Base-by-base conservation (phyloP, 2,888 invertebrate genomes). In the Limnephilus rhombicus region DNA sequence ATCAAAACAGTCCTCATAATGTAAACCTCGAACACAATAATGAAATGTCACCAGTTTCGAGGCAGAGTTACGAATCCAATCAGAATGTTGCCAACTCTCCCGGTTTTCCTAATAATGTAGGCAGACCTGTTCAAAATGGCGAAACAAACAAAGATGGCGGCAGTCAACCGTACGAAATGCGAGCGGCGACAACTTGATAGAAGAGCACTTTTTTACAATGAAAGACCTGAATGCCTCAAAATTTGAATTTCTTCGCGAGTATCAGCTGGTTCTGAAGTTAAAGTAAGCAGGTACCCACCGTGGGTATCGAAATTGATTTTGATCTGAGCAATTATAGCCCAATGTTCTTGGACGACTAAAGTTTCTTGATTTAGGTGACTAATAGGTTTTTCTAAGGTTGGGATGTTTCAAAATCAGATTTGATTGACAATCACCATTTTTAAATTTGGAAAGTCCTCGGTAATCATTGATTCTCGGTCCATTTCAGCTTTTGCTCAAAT, bases 121-220 rank as follows among this genome's bases (percentile, higher is more conserved):
- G 81, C 37, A 45, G 80, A 34, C 45, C 53, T 18, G 80, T 53
- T 41, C 45, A 41, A 31, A 92, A 91, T 12, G 88, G 85, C 1
- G 91, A 93, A 12, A 7, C 82, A 9, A 91, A 49, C n/a, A 80
- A 91, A 89, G 80, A 89, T 68, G 41, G 90, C 29, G 80, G 82
- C 37, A 90, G 68, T 45, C 68, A 45, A 29, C 91, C 93, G 18
- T 93, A 92, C 31, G 93, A 93, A 90, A 91, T 92, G 88, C 92
- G 91, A 89, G 91, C 92, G n/a, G 92, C 92, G 1, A 92, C 93
- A 53, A 93, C 80, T 89, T 92, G 83, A 91, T 80, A 31, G n/a
- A 87, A 53, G 3, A 31, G 9, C n/a, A 41, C 34, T 85, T 85
- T 85, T 82, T 82, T 82, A 82, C 82, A 29, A 12, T 82, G 12